These are phyloP conservation scores for Cheilosia vulpina DNA, from an alignment of 2,888 invertebrate genomes.

Conservation along the genomic window DNA sequence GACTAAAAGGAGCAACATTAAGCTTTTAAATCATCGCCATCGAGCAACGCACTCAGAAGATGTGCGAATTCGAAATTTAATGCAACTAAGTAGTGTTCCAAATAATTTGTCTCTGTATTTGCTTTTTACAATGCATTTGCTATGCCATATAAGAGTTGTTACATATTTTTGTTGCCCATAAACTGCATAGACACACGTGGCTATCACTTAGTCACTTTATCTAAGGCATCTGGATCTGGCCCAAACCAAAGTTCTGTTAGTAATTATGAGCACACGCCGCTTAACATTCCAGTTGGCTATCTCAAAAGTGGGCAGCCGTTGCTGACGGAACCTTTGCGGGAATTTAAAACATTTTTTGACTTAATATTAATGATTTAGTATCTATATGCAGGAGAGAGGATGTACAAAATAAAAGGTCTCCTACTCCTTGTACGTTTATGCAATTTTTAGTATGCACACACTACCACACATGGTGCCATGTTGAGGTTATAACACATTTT, in stretches of 20 bases:
- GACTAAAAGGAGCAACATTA: no score
- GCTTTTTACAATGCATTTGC: no score
- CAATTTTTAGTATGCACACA: constrained; percentile 19
- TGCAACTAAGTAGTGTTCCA: no score
- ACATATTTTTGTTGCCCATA: no score
- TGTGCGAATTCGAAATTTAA: no score
- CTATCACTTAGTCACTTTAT: no score
- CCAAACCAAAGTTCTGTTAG: background rate
- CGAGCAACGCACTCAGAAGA: no score
- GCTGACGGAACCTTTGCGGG: constrained; percentile 23
- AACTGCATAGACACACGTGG: no score
- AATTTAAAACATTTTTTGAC: constrained; percentile 24
- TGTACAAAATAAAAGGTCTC: constrained; percentile 19
- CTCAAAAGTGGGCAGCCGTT: background rate
- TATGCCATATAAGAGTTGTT: no score
- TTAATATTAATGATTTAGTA: constrained; percentile 52
- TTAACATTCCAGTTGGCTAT: background rate
- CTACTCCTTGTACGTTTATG: background rate
- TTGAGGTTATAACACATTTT: constrained; percentile 60
- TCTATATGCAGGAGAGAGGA: constrained; percentile 55
- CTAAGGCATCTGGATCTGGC: background rate
- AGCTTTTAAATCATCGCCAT: no score
- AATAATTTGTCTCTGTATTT: no score
- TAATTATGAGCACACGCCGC: background rate
- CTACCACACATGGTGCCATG: constrained; percentile 40